These are phyloP conservation scores for Nudaria mundana DNA, from an alignment of 2,888 invertebrate species.

Conservation along the genomic window DNA sequence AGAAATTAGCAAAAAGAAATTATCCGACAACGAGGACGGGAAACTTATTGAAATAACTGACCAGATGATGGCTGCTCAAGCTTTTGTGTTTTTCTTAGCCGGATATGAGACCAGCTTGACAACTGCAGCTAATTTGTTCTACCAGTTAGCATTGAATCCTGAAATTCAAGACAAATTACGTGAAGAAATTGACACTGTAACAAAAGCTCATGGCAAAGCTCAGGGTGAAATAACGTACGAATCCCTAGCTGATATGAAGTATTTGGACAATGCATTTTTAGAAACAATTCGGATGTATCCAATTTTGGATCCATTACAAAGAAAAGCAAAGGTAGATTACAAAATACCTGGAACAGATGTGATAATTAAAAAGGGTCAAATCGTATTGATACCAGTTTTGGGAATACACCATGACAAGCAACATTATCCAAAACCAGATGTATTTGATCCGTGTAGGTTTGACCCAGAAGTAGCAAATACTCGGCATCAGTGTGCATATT, in stretches of 20 bases:
- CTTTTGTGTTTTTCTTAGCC: slow-evolving; percentile 65
- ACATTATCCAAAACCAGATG: slow-evolving; percentile 60
- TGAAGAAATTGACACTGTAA: slow-evolving; percentile 44
- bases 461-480: slow-evolving; percentile 40
- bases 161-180: slow-evolving; percentile 54
- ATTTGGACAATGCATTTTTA: slow-evolving; percentile 52
- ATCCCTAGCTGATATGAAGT: slow-evolving; percentile 50
- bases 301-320: slow-evolving; percentile 51
- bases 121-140: slow-evolving; percentile 52
- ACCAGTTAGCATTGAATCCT: slow-evolving; percentile 53
- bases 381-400: slow-evolving; percentile 44
- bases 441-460: slow-evolving; percentile 71
- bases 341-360: slow-evolving; percentile 50
- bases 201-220: slow-evolving; percentile 32
- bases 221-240: slow-evolving; percentile 53
- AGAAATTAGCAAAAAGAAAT: slow-evolving; percentile 22
- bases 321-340: slow-evolving; percentile 49
- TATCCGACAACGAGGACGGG: slow-evolving; percentile 9
- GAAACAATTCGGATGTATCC: slow-evolving; percentile 66
- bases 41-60: slow-evolving; percentile 42
- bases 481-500: slow-evolving; percentile 50
- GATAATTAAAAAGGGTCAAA: slow-evolving; percentile 46
- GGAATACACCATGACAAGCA: slow-evolving; percentile 61
- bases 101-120: slow-evolving; percentile 71
- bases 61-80: slow-evolving; percentile 54